Conservation (phyloP, 2,113 vertebrate genomes). For the Festucalex cinctus region DNA sequence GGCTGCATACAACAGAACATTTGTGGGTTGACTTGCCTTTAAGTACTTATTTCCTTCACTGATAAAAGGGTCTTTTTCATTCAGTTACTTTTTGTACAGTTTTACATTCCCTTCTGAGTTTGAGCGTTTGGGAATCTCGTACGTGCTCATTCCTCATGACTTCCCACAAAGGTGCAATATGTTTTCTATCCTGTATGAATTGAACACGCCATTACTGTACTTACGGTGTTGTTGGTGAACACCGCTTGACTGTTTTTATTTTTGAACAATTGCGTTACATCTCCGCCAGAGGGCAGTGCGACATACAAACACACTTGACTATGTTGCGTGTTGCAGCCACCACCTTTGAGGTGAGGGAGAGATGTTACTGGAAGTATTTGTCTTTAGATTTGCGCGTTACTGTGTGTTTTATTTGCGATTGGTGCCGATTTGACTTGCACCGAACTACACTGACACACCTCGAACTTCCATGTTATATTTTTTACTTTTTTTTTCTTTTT, state of each 20-base stretch:
- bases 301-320: conserved; percentile 43
- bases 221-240: too few relatives aligned
- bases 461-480: conserved; percentile 47
- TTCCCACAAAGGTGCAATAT: conserved; percentile 68
- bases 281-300: conserved; percentile 37
- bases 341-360: conserved; percentile 32
- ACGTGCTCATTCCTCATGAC: conserved; percentile 36
- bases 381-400: conserved; percentile 28
- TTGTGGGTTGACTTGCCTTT: background rate
- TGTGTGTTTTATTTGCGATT: conserved; percentile 18
- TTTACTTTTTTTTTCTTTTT: conserved; percentile 33
- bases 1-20: too few relatives aligned
- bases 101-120: conserved; percentile 46
- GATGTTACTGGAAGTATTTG: conserved; percentile 37
- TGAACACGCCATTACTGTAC: conserved; percentile 61
- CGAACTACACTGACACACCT: conserved; percentile 40
- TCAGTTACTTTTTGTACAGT: conserved; percentile 38
- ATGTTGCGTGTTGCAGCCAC: conserved; percentile 75
- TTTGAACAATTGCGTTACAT: conserved; percentile 45
- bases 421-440: conserved; percentile 36
- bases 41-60: background rate
- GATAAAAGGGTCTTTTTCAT: conserved; percentile 12
- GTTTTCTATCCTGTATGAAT: conserved; percentile 35
- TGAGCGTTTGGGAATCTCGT: conserved; percentile 1
- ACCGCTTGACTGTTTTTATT: conserved; percentile 29